Evolutionary conservation across 2,113 vertebrate genomes (phyloP).

Genomic region (Sinocyclocheilus grahami): DNA sequence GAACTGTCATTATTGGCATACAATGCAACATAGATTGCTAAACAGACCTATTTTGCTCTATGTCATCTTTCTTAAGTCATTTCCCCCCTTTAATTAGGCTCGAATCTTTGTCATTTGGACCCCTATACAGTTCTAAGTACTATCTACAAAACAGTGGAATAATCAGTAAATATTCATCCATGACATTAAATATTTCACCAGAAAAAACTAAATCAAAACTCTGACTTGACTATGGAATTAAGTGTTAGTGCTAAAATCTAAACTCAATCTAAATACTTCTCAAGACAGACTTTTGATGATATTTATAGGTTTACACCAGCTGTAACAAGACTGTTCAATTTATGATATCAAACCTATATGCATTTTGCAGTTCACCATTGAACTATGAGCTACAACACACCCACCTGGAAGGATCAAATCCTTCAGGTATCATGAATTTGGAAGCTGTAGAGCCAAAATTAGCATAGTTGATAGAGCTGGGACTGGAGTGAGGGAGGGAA

Average conservation of each 20-base stretch:
- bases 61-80: background rate
- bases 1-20: background rate
- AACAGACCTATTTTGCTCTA: background rate
- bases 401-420: conserved; percentile 66
- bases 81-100: background rate
- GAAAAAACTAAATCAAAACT: too few species aligned
- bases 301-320: background rate
- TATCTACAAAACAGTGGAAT: background rate
- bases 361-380: background rate
- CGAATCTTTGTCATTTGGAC: background rate
- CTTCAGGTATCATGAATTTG: conserved; percentile 61
- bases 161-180: background rate
- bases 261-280: background rate
- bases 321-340: background rate
- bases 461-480: conserved; percentile 70
- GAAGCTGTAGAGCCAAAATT: conserved; percentile 70
- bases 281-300: background rate
- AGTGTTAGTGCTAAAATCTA: background rate
- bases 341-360: background rate
- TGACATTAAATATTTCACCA: background rate
- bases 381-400: conserved; percentile 27
- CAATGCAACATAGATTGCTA: background rate
- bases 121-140: background rate
- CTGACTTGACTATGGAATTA: too few species aligned
- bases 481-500: conserved; percentile 46